These are phyloP conservation scores for Nymphalis urticae DNA, from an alignment of 2,888 invertebrate genomes.

Conservation along the genomic window DNA sequence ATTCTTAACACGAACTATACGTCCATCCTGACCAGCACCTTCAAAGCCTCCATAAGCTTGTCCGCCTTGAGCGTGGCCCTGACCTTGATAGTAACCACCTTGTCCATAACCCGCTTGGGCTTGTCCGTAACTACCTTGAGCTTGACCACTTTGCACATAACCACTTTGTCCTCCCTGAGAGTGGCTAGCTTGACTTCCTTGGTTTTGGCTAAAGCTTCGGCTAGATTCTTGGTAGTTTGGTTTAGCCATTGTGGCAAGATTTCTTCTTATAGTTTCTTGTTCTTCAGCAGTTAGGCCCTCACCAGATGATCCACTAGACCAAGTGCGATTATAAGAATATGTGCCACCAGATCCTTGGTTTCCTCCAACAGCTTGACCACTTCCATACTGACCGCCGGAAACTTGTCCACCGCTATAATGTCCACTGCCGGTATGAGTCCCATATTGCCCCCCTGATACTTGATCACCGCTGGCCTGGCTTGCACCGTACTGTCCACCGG, in stretches of 20 bases:
- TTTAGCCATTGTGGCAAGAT: conserved; percentile 51
- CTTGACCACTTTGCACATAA: conserved; percentile 34
- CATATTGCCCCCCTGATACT: conserved; percentile 41
- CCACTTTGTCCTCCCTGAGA: conserved; percentile 35
- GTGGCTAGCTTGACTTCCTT: conserved; percentile 35
- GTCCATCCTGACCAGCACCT: conserved; percentile 50
- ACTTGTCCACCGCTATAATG: conserved; percentile 21
- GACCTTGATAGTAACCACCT: conserved; percentile 29
- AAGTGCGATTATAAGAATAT: conserved; percentile 55
- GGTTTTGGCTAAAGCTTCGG: conserved; percentile 37
- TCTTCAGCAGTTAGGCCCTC: conserved; percentile 59
- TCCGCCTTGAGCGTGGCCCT: conserved; percentile 34
- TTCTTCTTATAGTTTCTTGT: conserved; percentile 58
- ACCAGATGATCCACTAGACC: conserved; percentile 49
- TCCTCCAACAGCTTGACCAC: conserved; percentile 38
- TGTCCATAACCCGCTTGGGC: conserved; percentile 27
- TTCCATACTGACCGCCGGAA: conserved; percentile 29
- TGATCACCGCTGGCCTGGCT: conserved; percentile 39
- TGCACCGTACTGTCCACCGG: conserved; percentile 42
- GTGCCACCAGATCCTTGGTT: conserved; percentile 36
- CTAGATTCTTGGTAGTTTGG: conserved; percentile 41
- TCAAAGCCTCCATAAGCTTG: conserved; percentile 40
- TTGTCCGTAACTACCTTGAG: conserved; percentile 38
- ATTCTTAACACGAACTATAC: conserved; percentile 59
- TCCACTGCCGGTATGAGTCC: conserved; percentile 38